These are phyloP conservation scores for Parnassius orleans DNA, from an alignment of 2,888 invertebrate genomes.

Conservation along the genomic window DNA sequence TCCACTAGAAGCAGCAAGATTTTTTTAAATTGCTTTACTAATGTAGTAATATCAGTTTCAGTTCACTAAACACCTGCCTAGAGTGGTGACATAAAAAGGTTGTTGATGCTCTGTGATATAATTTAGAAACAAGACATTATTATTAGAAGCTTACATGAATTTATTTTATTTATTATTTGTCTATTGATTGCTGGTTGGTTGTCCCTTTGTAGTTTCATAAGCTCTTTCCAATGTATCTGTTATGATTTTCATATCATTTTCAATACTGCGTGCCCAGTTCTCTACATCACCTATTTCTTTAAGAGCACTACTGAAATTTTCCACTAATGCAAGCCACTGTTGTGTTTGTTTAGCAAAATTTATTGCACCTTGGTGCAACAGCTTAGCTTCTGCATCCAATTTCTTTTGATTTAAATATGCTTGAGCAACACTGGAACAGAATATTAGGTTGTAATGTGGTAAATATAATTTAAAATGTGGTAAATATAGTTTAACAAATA, in stretches of 20 bases:
- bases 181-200: slow-evolving; percentile 46
- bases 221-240: slow-evolving; percentile 96
- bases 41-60: too few relatives aligned
- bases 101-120: too few relatives aligned
- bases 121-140: too few relatives aligned
- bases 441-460: neutral
- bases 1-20: too few relatives aligned
- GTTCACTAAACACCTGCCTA: too few relatives aligned
- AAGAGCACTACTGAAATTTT: slow-evolving; percentile 91
- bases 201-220: slow-evolving; percentile 85
- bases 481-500: too few relatives aligned
- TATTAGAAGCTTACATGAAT: too few relatives aligned
- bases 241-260: slow-evolving; percentile 96
- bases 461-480: too few relatives aligned
- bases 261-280: slow-evolving; percentile 98
- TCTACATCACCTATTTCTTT: slow-evolving; percentile 99
- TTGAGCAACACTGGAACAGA: slow-evolving; percentile 91
- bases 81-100: too few relatives aligned
- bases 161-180: slow-evolving; percentile 14
- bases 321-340: slow-evolving; percentile 96
- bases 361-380: slow-evolving; percentile 94
- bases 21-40: too few relatives aligned
- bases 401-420: slow-evolving; percentile 99
- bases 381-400: slow-evolving; percentile 97
- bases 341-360: slow-evolving; percentile 98